phyloP scores from a whole-genome alignment of 2,888 invertebrate species.

The Mimas tiliae region DNA sequence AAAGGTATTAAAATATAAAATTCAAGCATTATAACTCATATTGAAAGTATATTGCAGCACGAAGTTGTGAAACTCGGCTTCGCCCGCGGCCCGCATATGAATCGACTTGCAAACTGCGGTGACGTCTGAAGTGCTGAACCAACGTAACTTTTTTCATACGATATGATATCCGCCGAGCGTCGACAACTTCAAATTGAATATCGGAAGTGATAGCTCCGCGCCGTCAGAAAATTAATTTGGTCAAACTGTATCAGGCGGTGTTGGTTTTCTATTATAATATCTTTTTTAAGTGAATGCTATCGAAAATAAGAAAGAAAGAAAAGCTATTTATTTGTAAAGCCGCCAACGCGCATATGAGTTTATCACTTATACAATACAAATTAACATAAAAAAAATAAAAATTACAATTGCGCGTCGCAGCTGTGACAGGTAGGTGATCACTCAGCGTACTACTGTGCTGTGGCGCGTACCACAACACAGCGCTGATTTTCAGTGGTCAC shows the following conservation, averaged over 20 bases:
- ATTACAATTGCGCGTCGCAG: too few species aligned
- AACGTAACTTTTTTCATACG: conserved; percentile 16
- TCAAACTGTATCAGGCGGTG: conserved; percentile 6
- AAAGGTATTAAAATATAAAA: not conserved
- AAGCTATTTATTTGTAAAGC: not conserved
- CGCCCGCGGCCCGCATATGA: conserved; percentile 16
- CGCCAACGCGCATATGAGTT: too few species aligned
- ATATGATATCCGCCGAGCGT: conserved; percentile 14
- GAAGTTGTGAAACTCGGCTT: not conserved
- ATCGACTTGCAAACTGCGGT: conserved; percentile 20
- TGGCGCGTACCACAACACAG: too few species aligned
- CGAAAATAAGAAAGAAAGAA: not conserved
- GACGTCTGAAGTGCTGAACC: conserved; percentile 17
- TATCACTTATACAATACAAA: too few species aligned
- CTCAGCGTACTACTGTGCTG: too few species aligned
- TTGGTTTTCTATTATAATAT: too few species aligned
- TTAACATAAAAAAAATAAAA: too few species aligned
- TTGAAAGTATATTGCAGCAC: not conserved
- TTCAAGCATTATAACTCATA: not conserved
- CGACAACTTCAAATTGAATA: conserved; percentile 22
- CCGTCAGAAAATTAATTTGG: conserved; percentile 21
- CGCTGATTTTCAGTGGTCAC: too few species aligned
- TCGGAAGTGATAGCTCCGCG: conserved; percentile 12
- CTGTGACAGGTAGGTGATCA: too few species aligned
- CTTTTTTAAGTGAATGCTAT: not conserved